A percentile compares a stretch with the other conserved stretches of the same genome.
These are phyloP conservation scores for Nansenia antarctica DNA, from an alignment of 2,113 vertebrate genomes.

Conservation along the genomic window DNA sequence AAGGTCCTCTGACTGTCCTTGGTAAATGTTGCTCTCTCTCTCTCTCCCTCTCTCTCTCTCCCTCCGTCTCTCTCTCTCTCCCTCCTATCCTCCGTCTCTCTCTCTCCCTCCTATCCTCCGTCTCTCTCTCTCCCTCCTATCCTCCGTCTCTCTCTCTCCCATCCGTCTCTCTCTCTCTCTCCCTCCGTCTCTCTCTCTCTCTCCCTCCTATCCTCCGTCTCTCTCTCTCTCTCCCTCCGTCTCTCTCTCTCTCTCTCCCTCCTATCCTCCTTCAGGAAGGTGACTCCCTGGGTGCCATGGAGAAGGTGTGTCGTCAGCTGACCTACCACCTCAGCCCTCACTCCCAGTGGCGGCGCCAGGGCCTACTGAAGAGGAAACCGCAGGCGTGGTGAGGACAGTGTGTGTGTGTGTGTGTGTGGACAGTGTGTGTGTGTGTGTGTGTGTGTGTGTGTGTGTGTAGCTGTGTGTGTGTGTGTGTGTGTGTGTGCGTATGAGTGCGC, in stretches of 20 bases:
- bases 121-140: neutral
- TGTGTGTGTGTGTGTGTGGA: slow-evolving; percentile 9
- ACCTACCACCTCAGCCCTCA: slow-evolving; percentile 98
- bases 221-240: neutral
- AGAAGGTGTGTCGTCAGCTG: slow-evolving; percentile 97
- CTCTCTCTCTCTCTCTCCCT: slow-evolving; percentile 5
- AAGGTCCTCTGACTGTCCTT: no score
- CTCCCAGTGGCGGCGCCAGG: slow-evolving; percentile 91
- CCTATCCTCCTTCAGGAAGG: slow-evolving; percentile 78
- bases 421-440: no score
- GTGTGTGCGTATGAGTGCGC: slow-evolving; percentile 38
- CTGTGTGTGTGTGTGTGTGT: slow-evolving; percentile 24
- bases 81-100: no score
- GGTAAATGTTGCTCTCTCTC: no score
- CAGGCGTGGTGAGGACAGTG: slow-evolving; percentile 89
- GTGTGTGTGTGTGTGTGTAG: neutral
- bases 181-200: neutral
- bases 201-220: no score
- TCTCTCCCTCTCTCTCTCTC: no score
- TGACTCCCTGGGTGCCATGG: slow-evolving; percentile 89
- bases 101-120: no score
- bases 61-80: no score
- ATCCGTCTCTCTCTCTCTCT: neutral
- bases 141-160: no score
- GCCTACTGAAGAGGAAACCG: slow-evolving; percentile 92